Conservation (phyloP, 2,797 vertebrate species). For the Luscinia luscinia region DNA sequence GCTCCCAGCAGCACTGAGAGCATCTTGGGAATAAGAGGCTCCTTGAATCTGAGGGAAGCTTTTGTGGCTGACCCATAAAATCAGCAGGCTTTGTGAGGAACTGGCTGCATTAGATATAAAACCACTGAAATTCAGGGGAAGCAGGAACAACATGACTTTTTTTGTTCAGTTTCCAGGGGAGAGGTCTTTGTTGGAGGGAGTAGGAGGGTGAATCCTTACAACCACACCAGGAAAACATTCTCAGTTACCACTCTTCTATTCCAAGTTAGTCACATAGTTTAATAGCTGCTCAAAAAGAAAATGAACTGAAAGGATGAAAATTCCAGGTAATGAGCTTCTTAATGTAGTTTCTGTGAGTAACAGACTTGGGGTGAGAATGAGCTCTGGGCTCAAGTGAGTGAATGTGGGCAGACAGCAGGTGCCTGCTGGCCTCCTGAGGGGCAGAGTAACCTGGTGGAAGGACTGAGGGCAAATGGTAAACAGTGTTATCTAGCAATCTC, state of each 20-base stretch:
- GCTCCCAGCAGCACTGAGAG: background rate
- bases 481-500: conserved; percentile 46
- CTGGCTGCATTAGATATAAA: background rate
- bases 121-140: background rate
- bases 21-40: background rate
- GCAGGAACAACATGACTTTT: background rate
- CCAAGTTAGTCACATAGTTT: background rate
- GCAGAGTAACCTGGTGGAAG: conserved; percentile 24
- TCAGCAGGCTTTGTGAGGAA: background rate
- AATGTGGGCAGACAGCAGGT: background rate
- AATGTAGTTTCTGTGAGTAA: background rate
- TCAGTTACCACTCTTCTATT: background rate
- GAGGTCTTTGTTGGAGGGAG: background rate
- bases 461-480: background rate
- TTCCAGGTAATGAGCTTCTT: background rate
- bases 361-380: background rate
- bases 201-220: background rate
- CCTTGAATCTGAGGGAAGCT: background rate
- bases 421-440: background rate
- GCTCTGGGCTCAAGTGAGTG: background rate
- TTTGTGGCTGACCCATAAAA: background rate
- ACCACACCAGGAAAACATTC: background rate
- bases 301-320: background rate
- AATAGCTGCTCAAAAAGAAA: background rate
- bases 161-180: background rate